phyloP scores from a whole-genome alignment of 2,797 vertebrate genomes.

The Sebastes aleutianus region DNA sequence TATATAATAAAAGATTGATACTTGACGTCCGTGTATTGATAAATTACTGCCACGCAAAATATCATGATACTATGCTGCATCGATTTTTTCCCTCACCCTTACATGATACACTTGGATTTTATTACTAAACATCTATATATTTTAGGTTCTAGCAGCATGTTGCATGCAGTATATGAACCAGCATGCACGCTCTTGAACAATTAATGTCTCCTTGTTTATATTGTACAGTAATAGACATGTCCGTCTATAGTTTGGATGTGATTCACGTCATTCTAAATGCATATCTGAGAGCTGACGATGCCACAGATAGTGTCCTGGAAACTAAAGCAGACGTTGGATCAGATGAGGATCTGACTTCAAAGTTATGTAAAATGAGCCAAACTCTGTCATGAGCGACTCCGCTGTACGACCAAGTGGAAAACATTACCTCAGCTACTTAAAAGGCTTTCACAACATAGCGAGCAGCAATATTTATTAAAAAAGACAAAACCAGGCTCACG shows the following conservation, averaged over 20 bases:
- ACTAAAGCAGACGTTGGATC: constrained; percentile 38
- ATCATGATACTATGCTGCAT: too few relatives aligned
- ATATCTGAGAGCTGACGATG: constrained; percentile 38
- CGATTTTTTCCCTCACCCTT: too few relatives aligned
- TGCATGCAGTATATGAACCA: neutral
- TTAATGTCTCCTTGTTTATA: constrained; percentile 15
- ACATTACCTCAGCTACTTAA: constrained; percentile 46
- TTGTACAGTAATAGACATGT: neutral
- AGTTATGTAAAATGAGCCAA: constrained; percentile 27
- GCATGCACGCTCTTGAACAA: neutral
- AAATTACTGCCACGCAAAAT: too few relatives aligned
- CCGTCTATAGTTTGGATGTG: neutral
- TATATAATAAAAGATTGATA: too few relatives aligned
- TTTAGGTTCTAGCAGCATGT: neutral
- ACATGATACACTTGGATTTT: neutral
- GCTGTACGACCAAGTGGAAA: constrained; percentile 50
- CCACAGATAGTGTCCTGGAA: constrained; percentile 33
- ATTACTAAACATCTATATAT: neutral
- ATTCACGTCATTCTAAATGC: constrained; percentile 32
- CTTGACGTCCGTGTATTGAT: too few relatives aligned
- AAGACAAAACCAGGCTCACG: constrained; percentile 1
- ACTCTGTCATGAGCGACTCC: constrained; percentile 37
- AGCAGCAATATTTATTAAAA: constrained; percentile 11
- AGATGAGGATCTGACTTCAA: constrained; percentile 42
- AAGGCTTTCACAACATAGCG: constrained; percentile 34